These are phyloP conservation scores for Mesoligia furuncula DNA, from an alignment of 2,888 invertebrate genomes.

Conservation along the genomic window DNA sequence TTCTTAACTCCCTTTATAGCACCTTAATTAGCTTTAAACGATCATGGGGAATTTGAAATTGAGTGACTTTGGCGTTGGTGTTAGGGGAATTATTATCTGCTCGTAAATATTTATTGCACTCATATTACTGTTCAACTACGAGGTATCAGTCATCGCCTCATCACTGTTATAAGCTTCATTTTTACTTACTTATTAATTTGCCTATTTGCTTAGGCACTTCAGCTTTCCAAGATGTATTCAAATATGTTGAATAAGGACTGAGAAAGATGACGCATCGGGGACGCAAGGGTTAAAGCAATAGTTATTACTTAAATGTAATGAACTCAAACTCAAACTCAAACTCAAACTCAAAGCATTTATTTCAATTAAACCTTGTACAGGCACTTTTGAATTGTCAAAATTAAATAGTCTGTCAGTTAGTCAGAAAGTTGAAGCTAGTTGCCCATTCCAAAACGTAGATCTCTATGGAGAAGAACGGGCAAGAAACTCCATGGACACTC, in stretches of 20 bases:
- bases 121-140: conserved; percentile 17
- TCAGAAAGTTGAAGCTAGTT: too few species aligned
- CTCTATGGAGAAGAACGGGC: too few species aligned
- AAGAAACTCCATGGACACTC: too few species aligned
- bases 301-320: background rate
- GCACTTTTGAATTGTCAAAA: too few species aligned
- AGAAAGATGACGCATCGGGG: conserved; percentile 4
- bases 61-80: conserved; percentile 39
- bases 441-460: too few species aligned
- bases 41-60: conserved; percentile 50
- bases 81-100: conserved; percentile 29
- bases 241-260: background rate
- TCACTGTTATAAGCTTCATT: conserved; percentile 21
- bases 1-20: conserved; percentile 49
- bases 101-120: conserved; percentile 30
- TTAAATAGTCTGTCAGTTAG: too few species aligned
- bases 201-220: conserved; percentile 13
- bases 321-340: too few species aligned
- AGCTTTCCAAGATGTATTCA: background rate
- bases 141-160: conserved; percentile 12
- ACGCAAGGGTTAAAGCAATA: background rate
- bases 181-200: conserved; percentile 6
- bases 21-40: conserved; percentile 62
- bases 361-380: too few species aligned
- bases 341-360: too few species aligned